Conservation (phyloP, 30 jellyfish, hydroid and myxozoan species). For the Aurelia aurita complex sp. Pacific region DNA sequence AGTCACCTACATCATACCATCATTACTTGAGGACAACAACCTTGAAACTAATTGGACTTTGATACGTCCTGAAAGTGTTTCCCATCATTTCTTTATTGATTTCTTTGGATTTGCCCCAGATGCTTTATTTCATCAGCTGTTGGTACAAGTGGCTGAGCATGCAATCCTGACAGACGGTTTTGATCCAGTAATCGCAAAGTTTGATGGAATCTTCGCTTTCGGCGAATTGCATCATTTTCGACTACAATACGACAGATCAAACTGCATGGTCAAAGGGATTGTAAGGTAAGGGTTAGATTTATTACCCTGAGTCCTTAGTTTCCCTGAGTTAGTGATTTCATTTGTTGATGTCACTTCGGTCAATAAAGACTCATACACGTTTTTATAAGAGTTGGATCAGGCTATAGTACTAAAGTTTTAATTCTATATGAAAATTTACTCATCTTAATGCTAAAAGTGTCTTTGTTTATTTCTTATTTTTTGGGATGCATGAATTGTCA, state of each 20-base stretch:
- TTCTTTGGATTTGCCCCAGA: constrained; percentile 32
- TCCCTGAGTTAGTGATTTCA: too few relatives aligned
- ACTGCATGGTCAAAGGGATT: constrained; percentile 26
- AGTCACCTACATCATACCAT: constrained; percentile 21
- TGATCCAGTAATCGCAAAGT: constrained; percentile 38
- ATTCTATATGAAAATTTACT: too few relatives aligned
- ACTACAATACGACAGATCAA: constrained; percentile 3
- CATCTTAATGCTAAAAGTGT: too few relatives aligned
- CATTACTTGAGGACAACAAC: constrained; percentile 14
- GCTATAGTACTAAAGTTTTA: too few relatives aligned
- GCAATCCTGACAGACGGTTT: constrained; percentile 16
- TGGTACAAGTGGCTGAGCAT: constrained; percentile 15
- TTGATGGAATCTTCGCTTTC: constrained; percentile 35
- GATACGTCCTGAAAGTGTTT: background rate
- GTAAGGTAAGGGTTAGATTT: constrained; percentile 6
- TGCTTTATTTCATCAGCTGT: constrained; percentile 45
- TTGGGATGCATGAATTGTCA: too few relatives aligned
- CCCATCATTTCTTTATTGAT: constrained; percentile 17
- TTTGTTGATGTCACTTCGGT: too few relatives aligned
- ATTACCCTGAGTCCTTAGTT: too few relatives aligned
- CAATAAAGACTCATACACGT: too few relatives aligned
- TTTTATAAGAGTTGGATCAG: too few relatives aligned
- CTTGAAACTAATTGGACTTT: constrained; percentile 2
- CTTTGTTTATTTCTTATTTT: too few relatives aligned
- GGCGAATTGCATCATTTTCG: background rate